Conservation (phyloP, 92 coral and sea anemone genomes). For the Palythoa grandiflora region DNA sequence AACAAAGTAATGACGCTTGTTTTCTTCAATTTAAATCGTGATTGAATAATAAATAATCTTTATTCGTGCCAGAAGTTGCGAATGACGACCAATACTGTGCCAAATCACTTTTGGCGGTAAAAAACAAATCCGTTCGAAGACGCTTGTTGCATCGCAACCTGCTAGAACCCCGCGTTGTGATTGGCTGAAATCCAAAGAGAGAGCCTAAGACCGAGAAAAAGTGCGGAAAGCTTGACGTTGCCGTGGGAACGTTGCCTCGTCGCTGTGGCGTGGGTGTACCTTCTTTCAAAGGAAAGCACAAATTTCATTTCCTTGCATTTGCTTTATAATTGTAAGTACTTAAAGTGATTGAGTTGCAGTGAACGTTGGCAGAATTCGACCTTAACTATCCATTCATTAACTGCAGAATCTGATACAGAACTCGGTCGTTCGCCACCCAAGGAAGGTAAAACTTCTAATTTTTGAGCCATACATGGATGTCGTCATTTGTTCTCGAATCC, state of each 20-base stretch:
- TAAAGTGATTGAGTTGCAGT: slow-evolving; percentile 40
- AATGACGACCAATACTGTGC: slow-evolving; percentile 36
- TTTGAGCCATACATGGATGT: slow-evolving; percentile 37
- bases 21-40: neutral
- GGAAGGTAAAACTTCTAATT: slow-evolving; percentile 28
- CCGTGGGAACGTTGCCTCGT: slow-evolving; percentile 53
- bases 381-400: slow-evolving; percentile 14
- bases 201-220: slow-evolving; percentile 33
- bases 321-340: slow-evolving; percentile 45
- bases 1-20: neutral
- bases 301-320: slow-evolving; percentile 44
- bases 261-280: slow-evolving; percentile 60
- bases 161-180: slow-evolving; percentile 35
- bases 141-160: slow-evolving; percentile 59
- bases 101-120: slow-evolving; percentile 46
- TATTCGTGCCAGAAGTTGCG: slow-evolving; percentile 26
- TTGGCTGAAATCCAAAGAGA: slow-evolving; percentile 35
- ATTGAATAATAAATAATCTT: slow-evolving; percentile 39
- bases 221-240: slow-evolving; percentile 53
- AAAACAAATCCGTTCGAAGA: slow-evolving; percentile 50
- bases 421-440: slow-evolving; percentile 6
- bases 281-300: slow-evolving; percentile 53
- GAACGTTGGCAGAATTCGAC: slow-evolving; percentile 15
- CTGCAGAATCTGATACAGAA: neutral
- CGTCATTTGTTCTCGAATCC: slow-evolving; percentile 52